A percentile compares a stretch with the other conserved stretches of the same genome.
These are phyloP conservation scores for Lutjanus campechanus DNA, from an alignment of 2,797 vertebrate species.

Conservation along the genomic window DNA sequence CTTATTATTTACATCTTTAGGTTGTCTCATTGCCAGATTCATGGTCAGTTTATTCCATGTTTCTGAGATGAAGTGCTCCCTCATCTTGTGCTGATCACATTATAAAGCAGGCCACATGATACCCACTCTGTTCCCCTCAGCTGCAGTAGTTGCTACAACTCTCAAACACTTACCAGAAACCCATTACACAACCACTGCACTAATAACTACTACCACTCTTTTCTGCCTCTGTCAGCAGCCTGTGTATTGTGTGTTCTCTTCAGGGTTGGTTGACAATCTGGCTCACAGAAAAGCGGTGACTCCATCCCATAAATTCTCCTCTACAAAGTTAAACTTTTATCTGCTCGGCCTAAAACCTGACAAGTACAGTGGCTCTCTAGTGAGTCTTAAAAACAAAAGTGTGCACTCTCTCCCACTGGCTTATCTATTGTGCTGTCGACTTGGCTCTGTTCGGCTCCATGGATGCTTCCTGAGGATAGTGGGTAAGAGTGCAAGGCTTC, in stretches of 20 bases:
- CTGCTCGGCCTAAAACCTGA: background rate
- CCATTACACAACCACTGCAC: conserved; percentile 34
- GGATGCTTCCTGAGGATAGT: conserved; percentile 76
- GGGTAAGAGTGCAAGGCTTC: conserved; percentile 59
- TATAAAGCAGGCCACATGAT: conserved; percentile 17
- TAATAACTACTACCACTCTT: conserved; percentile 23
- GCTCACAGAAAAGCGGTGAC: background rate
- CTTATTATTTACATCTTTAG: background rate
- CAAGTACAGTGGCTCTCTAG: background rate
- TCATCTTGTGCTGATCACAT: conserved; percentile 24
- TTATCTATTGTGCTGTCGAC: conserved; percentile 51
- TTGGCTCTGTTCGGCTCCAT: conserved; percentile 44
- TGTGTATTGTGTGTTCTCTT: background rate
- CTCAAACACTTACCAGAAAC: conserved; percentile 26
- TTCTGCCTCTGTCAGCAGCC: conserved; percentile 39
- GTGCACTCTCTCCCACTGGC: conserved; percentile 24
- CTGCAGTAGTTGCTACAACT: conserved; percentile 20
- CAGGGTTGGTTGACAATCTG: background rate
- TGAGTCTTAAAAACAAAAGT: background rate
- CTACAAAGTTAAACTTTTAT: conserved; percentile 5
- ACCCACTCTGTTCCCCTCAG: conserved; percentile 27
- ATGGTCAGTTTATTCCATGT: conserved; percentile 1
- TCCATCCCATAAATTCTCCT: background rate
- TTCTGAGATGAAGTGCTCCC: conserved; percentile 12
- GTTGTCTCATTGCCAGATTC: background rate